These are phyloP conservation scores for Laodelphax striatellus DNA, from an alignment of 1,140 invertebrate genomes.

Conservation along the genomic window DNA sequence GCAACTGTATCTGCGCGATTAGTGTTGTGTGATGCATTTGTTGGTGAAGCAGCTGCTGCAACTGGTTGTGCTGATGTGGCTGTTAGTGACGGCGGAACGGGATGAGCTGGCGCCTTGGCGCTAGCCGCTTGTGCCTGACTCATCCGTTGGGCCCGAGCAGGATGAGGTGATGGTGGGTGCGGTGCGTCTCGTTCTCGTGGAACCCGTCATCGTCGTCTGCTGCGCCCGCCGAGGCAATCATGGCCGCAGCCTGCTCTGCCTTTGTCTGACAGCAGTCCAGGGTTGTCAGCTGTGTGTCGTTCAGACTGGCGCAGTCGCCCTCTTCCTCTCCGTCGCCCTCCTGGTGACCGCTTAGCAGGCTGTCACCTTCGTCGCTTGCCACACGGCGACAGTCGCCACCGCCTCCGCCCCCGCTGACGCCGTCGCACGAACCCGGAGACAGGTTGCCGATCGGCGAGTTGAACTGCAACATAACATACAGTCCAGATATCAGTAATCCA, in stretches of 20 bases:
- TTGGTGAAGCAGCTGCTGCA: too few relatives aligned
- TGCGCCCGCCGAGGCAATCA: slow-evolving; percentile 1
- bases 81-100: too few relatives aligned
- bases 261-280: background rate
- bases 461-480: background rate
- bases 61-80: too few relatives aligned
- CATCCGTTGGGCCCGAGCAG: slow-evolving; percentile 12
- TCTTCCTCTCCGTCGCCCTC: background rate
- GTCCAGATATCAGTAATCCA: too few relatives aligned
- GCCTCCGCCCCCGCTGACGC: background rate
- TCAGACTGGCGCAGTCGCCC: background rate
- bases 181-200: slow-evolving; percentile 6
- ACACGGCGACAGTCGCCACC: slow-evolving; percentile 8
- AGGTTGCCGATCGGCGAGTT: background rate
- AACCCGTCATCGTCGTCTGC: slow-evolving; percentile 7
- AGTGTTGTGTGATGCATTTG: too few relatives aligned
- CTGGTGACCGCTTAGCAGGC: slow-evolving; percentile 13
- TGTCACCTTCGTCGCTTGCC: slow-evolving; percentile 18
- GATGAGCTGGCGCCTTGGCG: too few relatives aligned
- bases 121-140: background rate
- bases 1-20: too few relatives aligned
- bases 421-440: slow-evolving; percentile 9
- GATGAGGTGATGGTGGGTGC: background rate
- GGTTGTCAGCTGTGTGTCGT: slow-evolving; percentile 12
- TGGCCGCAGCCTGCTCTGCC: background rate